Conservation (phyloP, 2,888 invertebrate species). For the Escarpia spicata region DNA sequence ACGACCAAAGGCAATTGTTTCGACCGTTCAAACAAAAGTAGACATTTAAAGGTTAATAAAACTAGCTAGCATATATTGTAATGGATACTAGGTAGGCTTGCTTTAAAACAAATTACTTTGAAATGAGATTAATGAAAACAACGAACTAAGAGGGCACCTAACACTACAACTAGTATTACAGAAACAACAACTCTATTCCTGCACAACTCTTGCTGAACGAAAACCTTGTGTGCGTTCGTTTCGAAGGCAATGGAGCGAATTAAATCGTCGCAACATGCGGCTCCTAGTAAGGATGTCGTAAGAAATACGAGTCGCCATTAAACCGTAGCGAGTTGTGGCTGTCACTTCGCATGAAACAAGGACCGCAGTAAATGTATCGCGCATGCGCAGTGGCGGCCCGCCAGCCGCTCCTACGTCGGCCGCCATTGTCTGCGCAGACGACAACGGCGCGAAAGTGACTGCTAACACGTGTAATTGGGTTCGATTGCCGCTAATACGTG, state of each 20-base stretch:
- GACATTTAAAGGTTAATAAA: too few species aligned
- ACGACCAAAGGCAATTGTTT: too few species aligned
- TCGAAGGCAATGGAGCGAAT: not conserved
- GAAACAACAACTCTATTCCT: too few species aligned
- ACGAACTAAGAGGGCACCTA: too few species aligned
- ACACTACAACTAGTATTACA: not conserved
- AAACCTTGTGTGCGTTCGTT: not conserved
- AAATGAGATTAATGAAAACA: too few species aligned
- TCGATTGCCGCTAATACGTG: not conserved
- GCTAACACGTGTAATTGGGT: slow-evolving; percentile 6
- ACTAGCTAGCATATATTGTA: too few species aligned
- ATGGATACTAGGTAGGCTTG: too few species aligned
- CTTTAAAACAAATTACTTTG: too few species aligned
- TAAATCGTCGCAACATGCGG: not conserved
- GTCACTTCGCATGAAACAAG: not conserved
- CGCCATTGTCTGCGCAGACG: not conserved
- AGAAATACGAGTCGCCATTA: not conserved
- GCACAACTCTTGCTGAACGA: not conserved
- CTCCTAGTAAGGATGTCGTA: not conserved
- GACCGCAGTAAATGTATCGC: not conserved
- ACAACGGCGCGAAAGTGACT: not conserved
- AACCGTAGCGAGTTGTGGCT: not conserved
- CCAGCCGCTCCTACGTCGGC: not conserved
- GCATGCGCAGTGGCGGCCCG: not conserved
- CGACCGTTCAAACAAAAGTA: too few species aligned